phyloP scores from a whole-genome alignment of 2,797 vertebrate species.

The Phylloscopus collybita region DNA sequence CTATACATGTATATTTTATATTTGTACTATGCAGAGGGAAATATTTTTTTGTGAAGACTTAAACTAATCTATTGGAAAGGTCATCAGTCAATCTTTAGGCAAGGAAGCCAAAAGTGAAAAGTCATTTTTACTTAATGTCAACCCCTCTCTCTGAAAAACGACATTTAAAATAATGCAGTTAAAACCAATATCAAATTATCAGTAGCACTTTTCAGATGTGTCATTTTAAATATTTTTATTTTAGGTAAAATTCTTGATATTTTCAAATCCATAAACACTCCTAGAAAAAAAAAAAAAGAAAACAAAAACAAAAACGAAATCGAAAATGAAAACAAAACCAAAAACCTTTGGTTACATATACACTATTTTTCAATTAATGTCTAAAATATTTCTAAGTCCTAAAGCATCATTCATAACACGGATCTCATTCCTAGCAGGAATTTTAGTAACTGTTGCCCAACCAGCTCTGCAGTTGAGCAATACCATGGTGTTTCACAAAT shows the following conservation, averaged over 20 bases:
- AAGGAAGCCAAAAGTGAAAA: not conserved
- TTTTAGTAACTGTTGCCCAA: not conserved
- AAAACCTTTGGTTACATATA: accelerated
- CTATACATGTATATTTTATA: not conserved
- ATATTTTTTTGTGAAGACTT: not conserved
- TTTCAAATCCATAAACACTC: not conserved
- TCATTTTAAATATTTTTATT: not conserved
- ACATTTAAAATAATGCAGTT: not conserved
- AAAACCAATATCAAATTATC: not conserved
- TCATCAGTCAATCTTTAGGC: not conserved
- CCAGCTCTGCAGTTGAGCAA: not conserved
- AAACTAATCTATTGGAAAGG: not conserved
- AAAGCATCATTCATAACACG: not conserved
- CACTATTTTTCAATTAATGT: not conserved
- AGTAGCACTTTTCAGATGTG: not conserved
- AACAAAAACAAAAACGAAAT: not conserved
- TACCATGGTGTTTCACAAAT: not conserved
- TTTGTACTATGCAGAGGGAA: not conserved
- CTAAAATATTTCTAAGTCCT: not conserved
- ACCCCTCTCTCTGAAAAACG: not conserved
- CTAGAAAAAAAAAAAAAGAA: not conserved
- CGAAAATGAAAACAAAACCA: too few species aligned
- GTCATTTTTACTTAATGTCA: not conserved
- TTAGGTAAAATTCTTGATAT: not conserved
- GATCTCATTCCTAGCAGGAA: not conserved